These are phyloP conservation scores for Acanthaster planci DNA, from an alignment of 35 echinoderm and acorn worm genomes.

Conservation along the genomic window DNA sequence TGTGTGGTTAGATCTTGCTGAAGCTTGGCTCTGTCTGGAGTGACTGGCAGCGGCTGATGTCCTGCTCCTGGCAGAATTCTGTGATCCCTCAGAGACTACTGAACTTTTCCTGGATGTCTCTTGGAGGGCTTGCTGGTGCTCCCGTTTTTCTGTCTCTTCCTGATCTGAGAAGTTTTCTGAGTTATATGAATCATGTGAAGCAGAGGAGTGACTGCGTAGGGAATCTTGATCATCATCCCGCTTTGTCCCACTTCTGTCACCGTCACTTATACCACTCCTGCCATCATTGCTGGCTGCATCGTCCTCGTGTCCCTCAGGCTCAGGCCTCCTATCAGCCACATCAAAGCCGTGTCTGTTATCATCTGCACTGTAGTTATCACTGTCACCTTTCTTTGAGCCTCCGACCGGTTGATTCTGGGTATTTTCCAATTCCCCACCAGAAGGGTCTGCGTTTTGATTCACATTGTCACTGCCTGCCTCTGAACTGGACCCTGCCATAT, in stretches of 20 bases:
- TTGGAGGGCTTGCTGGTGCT: background rate
- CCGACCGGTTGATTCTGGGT: slow-evolving; percentile 20
- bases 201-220: background rate
- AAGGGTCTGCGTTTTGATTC: slow-evolving; percentile 71
- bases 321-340: background rate
- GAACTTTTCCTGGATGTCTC: slow-evolving; percentile 11
- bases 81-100: slow-evolving; percentile 2
- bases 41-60: background rate
- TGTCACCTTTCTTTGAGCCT: slow-evolving; percentile 9
- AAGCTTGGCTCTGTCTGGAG: background rate
- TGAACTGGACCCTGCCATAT: background rate
- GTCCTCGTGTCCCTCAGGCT: slow-evolving; percentile 28
- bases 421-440: slow-evolving; percentile 7
- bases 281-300: slow-evolving; percentile 1
- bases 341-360: too few relatives aligned
- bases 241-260: background rate
- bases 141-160: slow-evolving; percentile 19
- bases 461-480: slow-evolving; percentile 37
- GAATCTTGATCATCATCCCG: slow-evolving; percentile 6
- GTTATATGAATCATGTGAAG: background rate
- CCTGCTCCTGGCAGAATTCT: slow-evolving; percentile 2
- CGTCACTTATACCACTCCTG: background rate
- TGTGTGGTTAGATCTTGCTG: background rate
- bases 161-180: slow-evolving; percentile 17
- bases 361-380: slow-evolving; percentile 19